phyloP scores from a whole-genome alignment of 2,113 vertebrate species.

The Sterna hirundo region DNA sequence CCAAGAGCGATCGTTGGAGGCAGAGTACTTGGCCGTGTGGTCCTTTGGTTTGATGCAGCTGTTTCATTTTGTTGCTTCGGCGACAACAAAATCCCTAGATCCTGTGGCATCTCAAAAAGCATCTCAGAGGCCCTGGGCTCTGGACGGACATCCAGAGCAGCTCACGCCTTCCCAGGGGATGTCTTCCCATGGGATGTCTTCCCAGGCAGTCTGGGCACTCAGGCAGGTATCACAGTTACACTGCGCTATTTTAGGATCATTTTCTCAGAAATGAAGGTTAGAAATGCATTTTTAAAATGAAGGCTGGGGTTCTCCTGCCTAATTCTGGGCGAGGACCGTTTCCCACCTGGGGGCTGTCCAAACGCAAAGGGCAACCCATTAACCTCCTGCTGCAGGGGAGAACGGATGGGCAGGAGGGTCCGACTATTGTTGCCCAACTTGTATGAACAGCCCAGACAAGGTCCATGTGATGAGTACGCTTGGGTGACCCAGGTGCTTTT shows the following conservation, averaged over 20 bases:
- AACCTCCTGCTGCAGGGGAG: accelerated
- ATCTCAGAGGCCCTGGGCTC: not conserved
- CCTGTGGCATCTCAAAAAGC: not conserved
- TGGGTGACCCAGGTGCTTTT: not conserved
- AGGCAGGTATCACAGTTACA: not conserved
- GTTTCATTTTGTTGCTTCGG: not conserved
- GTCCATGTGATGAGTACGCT: accelerated
- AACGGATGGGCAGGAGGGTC: accelerated
- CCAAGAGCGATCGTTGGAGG: accelerated
- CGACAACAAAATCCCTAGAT: not conserved
- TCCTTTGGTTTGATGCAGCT: not conserved
- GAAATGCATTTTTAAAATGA: not conserved
- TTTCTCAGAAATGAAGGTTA: not conserved
- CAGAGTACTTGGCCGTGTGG: accelerated
- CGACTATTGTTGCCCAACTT: accelerated
- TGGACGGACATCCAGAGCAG: not conserved
- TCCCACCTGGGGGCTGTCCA: accelerated
- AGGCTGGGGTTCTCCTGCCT: accelerated
- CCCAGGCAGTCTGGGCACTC: accelerated
- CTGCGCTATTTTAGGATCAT: not conserved
- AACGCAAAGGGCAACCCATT: accelerated
- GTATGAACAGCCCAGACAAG: not conserved
- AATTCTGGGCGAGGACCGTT: not conserved
- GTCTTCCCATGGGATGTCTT: not conserved
- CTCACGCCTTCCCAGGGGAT: accelerated